Conservation (phyloP, 2,888 invertebrate genomes). For the Diarsia mendica region DNA sequence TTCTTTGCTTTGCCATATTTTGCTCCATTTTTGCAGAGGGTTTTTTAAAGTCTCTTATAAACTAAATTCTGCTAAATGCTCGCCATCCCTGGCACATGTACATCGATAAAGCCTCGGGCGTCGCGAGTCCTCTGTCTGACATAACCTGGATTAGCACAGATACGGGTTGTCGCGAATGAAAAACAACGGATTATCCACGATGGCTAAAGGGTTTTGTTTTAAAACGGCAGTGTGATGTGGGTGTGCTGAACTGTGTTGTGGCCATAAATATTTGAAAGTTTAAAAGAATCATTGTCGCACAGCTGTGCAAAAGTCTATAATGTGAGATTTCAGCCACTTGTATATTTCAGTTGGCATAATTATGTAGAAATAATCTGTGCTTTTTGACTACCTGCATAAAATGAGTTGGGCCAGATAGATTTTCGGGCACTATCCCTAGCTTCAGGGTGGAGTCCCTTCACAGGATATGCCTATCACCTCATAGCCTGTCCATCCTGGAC, state of each 20-base stretch:
- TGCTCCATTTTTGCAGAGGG: rapidly evolving
- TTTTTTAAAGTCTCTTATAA: background rate
- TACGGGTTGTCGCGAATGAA: conserved; percentile 34
- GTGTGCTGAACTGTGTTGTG: background rate
- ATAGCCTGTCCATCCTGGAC: background rate
- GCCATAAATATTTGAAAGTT: background rate
- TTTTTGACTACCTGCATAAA: background rate
- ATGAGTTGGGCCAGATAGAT: background rate
- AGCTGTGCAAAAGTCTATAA: background rate
- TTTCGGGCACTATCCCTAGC: background rate
- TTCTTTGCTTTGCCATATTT: background rate
- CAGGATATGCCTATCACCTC: background rate
- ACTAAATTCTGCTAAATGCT: background rate
- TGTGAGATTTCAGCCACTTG: background rate
- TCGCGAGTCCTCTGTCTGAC: conserved; percentile 9
- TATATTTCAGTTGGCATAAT: background rate
- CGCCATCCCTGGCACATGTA: background rate
- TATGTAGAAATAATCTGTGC: background rate
- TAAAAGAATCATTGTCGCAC: background rate
- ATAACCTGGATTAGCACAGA: conserved; percentile 44
- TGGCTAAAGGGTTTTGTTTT: background rate
- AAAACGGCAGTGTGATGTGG: background rate
- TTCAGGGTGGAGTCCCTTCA: background rate
- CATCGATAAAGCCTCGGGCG: background rate
- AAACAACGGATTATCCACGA: conserved; percentile 22